Conservation (phyloP, 2,113 vertebrate genomes). For the Pedetes capensis region DNA sequence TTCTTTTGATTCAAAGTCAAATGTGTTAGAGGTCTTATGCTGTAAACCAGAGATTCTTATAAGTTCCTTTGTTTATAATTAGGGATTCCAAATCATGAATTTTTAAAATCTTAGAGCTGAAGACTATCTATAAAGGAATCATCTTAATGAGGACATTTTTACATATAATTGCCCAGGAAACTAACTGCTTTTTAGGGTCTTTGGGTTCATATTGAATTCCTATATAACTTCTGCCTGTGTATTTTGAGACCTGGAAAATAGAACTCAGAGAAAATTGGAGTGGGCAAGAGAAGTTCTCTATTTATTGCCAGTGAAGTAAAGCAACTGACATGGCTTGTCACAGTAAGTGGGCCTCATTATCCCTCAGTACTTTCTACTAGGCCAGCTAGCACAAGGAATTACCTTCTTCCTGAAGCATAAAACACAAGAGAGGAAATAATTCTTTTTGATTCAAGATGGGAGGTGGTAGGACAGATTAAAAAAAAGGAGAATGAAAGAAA, state of each 20-base stretch:
- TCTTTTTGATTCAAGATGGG: neutral
- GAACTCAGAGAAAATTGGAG: conserved; percentile 65
- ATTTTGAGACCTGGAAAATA: conserved; percentile 64
- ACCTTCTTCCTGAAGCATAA: conserved; percentile 36
- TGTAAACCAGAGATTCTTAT: conserved; percentile 16
- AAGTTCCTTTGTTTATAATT: conserved; percentile 50
- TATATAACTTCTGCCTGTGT: conserved; percentile 47
- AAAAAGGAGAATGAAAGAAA: neutral
- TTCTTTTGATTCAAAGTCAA: conserved; percentile 3
- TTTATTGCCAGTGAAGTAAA: conserved; percentile 51
- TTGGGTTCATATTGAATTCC: conserved; percentile 53
- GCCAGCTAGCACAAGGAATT: conserved; percentile 32
- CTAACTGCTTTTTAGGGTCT: conserved; percentile 57
- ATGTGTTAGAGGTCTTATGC: conserved; percentile 7
- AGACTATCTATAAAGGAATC: conserved; percentile 47
- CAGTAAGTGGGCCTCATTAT: conserved; percentile 65
- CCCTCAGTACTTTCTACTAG: conserved; percentile 24
- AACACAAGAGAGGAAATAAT: neutral
- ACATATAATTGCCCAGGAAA: conserved; percentile 65
- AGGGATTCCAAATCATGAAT: conserved; percentile 55
- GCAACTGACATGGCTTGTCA: conserved; percentile 61
- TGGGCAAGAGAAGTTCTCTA: conserved; percentile 45
- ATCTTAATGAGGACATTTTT: conserved; percentile 67
- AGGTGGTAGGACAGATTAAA: neutral
- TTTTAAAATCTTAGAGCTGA: conserved; percentile 50